These are phyloP conservation scores for Orthosia gracilis DNA, from an alignment of 2,888 invertebrate genomes.

Conservation along the genomic window DNA sequence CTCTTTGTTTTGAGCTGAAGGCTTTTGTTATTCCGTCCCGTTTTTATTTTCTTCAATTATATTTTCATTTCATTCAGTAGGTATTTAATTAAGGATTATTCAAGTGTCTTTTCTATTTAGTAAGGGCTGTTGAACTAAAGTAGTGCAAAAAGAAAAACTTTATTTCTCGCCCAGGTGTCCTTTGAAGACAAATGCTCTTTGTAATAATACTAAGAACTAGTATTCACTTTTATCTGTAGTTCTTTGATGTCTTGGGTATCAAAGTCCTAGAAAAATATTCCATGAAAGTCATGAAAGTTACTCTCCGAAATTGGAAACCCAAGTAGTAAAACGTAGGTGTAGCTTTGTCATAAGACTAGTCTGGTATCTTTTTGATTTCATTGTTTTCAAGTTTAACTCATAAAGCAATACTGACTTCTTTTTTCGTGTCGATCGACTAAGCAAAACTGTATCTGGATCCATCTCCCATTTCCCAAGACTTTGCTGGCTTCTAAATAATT, in stretches of 20 bases:
- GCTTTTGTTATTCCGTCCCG: background rate
- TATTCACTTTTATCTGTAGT: conserved; percentile 33
- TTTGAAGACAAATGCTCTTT: conserved; percentile 48
- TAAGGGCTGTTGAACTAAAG: conserved; percentile 15
- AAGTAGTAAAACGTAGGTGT: conserved; percentile 26
- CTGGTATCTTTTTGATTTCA: conserved; percentile 9
- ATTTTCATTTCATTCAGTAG: background rate
- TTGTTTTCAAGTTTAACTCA: background rate
- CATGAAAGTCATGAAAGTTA: conserved; percentile 22
- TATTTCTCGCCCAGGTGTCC: conserved; percentile 39
- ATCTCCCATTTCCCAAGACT: too few species aligned
- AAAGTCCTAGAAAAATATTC: conserved; percentile 32
- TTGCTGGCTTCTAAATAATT: too few species aligned
- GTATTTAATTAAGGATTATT: background rate
- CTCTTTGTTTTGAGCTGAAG: background rate
- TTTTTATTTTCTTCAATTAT: background rate
- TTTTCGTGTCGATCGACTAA: too few species aligned
- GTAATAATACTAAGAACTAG: conserved; percentile 36
- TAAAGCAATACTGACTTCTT: background rate
- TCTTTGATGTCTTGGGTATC: conserved; percentile 39
- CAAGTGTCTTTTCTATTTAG: conserved; percentile 4
- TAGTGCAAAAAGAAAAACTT: conserved; percentile 22
- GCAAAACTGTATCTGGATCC: too few species aligned
- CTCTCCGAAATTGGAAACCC: conserved; percentile 33
- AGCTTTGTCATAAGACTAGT: conserved; percentile 13